phyloP scores from a whole-genome alignment of 2,113 vertebrate species.

The Addax nasomaculatus region DNA sequence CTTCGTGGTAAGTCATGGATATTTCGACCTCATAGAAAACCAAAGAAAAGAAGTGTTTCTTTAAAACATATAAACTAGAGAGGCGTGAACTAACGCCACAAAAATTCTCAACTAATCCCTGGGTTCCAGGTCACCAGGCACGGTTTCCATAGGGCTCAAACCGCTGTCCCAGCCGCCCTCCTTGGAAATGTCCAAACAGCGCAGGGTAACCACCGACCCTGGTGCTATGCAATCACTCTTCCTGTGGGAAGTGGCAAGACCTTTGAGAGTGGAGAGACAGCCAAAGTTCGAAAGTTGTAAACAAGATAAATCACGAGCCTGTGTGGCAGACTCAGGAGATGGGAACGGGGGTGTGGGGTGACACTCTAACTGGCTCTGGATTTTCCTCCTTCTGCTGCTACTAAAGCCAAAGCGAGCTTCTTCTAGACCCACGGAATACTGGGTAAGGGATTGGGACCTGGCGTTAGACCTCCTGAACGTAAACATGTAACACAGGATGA shows the following conservation, averaged over 20 bases:
- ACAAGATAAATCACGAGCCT: conserved; percentile 9
- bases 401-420: neutral
- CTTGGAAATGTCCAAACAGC: conserved; percentile 14
- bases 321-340: neutral
- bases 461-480: neutral
- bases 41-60: neutral
- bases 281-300: conserved; percentile 7
- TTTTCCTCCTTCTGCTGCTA: neutral
- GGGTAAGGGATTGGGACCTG: neutral
- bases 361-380: neutral
- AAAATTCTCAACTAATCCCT: neutral
- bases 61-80: neutral
- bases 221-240: neutral
- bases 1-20: neutral
- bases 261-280: conserved; percentile 28
- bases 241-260: neutral
- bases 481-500: accelerated
- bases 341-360: neutral
- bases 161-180: neutral
- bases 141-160: neutral
- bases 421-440: accelerated
- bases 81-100: neutral
- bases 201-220: conserved; percentile 46
- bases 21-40: neutral
- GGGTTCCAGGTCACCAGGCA: neutral